These are phyloP conservation scores for Melolontha melolontha DNA, from an alignment of 2,888 invertebrate genomes.

Conservation along the genomic window DNA sequence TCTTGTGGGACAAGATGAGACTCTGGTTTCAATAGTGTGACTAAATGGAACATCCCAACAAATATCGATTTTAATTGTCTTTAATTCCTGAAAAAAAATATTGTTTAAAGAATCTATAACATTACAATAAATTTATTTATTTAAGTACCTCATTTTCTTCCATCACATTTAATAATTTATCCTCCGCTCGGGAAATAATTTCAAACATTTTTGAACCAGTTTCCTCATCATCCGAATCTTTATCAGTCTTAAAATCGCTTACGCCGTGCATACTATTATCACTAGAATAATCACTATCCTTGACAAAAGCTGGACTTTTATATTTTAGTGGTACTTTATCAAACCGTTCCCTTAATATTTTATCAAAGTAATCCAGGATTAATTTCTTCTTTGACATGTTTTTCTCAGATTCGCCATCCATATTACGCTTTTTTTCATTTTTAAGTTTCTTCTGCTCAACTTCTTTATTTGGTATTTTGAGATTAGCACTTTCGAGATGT, in stretches of 20 bases:
- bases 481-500: no score
- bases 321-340: neutral
- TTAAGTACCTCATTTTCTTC: slow-evolving; percentile 23
- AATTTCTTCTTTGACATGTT: neutral
- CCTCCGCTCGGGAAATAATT: slow-evolving; percentile 14
- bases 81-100: slow-evolving; percentile 11
- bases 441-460: no score
- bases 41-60: slow-evolving; percentile 30
- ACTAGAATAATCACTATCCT: neutral
- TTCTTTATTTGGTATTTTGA: no score
- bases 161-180: slow-evolving; percentile 12
- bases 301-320: neutral
- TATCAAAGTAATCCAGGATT: slow-evolving; percentile 6
- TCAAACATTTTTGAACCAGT: slow-evolving; percentile 13
- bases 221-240: slow-evolving; percentile 19
- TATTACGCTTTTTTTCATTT: no score
- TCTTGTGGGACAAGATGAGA: slow-evolving; percentile 21
- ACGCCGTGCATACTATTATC: neutral
- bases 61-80: slow-evolving; percentile 8
- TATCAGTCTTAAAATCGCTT: slow-evolving; percentile 18
- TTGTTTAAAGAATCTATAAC: neutral
- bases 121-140: slow-evolving; percentile 1
- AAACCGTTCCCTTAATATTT: neutral
- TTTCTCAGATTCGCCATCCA: no score
- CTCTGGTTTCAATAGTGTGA: slow-evolving; percentile 32